phyloP scores from a whole-genome alignment of 2,888 invertebrate species.

The Nomada ruficornis region DNA sequence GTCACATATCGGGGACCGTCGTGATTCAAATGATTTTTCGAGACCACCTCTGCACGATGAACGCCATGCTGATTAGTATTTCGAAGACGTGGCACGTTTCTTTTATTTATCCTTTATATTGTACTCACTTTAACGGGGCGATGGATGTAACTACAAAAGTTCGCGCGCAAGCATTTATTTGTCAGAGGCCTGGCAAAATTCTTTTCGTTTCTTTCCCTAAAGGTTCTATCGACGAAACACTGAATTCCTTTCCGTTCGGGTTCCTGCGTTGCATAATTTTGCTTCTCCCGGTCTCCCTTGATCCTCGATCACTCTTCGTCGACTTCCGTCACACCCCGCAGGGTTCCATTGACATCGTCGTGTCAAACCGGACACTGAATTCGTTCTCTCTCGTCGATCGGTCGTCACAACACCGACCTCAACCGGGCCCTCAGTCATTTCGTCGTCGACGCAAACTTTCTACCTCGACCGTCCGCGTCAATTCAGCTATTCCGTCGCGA shows the following conservation, averaged over 20 bases:
- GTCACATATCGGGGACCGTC: constrained; percentile 72
- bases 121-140: too few species aligned
- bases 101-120: too few species aligned
- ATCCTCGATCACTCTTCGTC: constrained; percentile 14
- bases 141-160: too few species aligned
- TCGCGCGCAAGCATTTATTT: too few species aligned
- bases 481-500: constrained; percentile 29
- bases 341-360: constrained; percentile 37
- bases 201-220: too few species aligned
- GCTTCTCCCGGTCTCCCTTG: neutral
- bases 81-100: too few species aligned
- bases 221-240: too few species aligned
- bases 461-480: neutral
- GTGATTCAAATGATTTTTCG: constrained; percentile 63
- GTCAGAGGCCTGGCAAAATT: too few species aligned
- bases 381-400: constrained; percentile 62
- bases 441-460: neutral
- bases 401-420: constrained; percentile 69
- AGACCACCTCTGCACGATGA: constrained; percentile 48
- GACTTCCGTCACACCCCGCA: constrained; percentile 50
- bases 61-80: constrained; percentile 39
- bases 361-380: constrained; percentile 43
- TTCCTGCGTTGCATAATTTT: neutral
- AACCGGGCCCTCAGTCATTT: neutral
- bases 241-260: too few species aligned